Base-by-base conservation (phyloP, 2,888 invertebrate genomes). In the Pterostichus madidus region DNA sequence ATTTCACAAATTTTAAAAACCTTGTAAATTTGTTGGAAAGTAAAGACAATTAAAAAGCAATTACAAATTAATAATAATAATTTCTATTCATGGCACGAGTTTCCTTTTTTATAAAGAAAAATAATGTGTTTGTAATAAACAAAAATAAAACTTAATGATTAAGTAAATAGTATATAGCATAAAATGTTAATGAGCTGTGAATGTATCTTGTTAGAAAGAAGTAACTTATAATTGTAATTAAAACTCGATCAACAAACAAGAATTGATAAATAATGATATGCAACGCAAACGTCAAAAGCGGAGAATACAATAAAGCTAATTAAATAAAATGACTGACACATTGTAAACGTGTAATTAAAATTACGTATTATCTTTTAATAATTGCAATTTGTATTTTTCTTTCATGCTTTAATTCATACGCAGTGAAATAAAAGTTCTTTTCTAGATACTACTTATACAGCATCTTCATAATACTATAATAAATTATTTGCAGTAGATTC, bases 201-300 rank as follows among this genome's bases (percentile, higher is more conserved):
- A 59, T n/a, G 49, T 49, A n/a, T 49, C 49, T 49, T 11, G 31
- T 59, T 10, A 59, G 24, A 59, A 59, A 31, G 59, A 59, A 59
- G 59, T 31, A 59, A 59, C 31, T 7, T 31, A 11, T 59, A 31
- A 17, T 31, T 31, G 59, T 31, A 59, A 59, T 59, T 59, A 59
- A 59, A 59, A 59, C 17, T 59, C 31, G n/a, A 59, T 59, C 59
- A 59, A 59, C 31, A 24, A 59, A 59, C 24, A 31, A 59, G 31
- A 59, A 59, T 59, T 59, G 59, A 59, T 59, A 59, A 59, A 59
- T 59, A 59, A 59, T 59, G 24, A 59, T 59, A 59, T 31, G 31
- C 59, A 59, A 46, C 56, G 11, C 46, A 13, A 49, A n/a, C 49
- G n/a, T 10, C 49, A 49, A 49, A 24, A 49, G 49, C 49, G 49